These are phyloP conservation scores for Hylia prasina DNA, from an alignment of 2,113 vertebrate genomes.

Conservation along the genomic window DNA sequence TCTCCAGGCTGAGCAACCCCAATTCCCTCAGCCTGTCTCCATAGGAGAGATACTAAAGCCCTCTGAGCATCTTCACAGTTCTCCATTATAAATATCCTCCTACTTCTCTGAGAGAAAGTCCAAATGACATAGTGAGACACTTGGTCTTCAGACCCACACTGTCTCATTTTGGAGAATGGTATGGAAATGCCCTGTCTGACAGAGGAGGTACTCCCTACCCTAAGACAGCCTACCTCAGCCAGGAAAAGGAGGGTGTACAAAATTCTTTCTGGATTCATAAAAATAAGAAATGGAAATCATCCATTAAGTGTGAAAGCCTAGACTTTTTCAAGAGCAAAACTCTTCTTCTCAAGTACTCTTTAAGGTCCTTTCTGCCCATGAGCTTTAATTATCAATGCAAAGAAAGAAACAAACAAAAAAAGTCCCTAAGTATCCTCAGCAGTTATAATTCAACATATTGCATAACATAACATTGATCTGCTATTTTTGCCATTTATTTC, in stretches of 20 bases:
- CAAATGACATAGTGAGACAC: neutral
- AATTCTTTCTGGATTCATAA: neutral
- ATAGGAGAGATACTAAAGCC: neutral
- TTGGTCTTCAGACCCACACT: neutral
- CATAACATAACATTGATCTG: neutral
- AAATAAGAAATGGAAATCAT: neutral
- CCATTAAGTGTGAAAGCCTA: neutral
- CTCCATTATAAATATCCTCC: neutral
- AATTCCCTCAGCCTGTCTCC: neutral
- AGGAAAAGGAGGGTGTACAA: neutral
- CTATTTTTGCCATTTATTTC: neutral
- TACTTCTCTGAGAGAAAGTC: neutral
- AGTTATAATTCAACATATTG: neutral
- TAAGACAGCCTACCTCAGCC: neutral
- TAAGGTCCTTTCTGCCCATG: neutral
- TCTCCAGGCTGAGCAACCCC: neutral
- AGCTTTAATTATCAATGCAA: neutral
- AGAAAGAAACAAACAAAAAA: neutral
- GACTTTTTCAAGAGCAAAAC: neutral
- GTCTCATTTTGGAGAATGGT: neutral
- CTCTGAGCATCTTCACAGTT: neutral
- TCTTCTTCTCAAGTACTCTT: neutral
- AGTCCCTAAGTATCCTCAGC: neutral
- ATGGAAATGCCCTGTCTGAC: neutral
- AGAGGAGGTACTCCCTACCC: neutral